Base-by-base conservation (phyloP, 2,113 vertebrate species). In the Pimephales promelas region DNA sequence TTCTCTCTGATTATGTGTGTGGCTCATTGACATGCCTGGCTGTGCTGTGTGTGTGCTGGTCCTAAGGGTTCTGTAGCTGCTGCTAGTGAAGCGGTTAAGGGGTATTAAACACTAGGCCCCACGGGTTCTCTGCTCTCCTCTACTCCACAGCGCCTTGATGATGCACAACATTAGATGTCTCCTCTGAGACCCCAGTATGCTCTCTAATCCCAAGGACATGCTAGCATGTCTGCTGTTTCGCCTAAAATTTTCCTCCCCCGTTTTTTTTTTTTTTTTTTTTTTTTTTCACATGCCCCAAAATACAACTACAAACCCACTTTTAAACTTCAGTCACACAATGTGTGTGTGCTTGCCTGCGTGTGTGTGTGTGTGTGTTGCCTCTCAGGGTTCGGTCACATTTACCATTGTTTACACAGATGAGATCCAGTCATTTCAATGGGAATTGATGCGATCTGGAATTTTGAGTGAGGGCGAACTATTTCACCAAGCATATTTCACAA, bases 71-170 rank as follows among this genome's bases (percentile, higher is more conserved):
- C 87, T 86, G 85, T 91, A 90, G 79, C 88, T 91, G 88, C 88
- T 91, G 88, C 90, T 91, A 90, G 90, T 88, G 92, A 88, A 91
- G 87, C 87, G 84, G 91, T 92, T 92, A 92, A 92, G 88, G 87
- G 89, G 91, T 94, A 92, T 94, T 92, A 94, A 92, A 91, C 90
- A 90, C 90, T 80, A 88, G 86, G 86, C 84, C 88, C 71, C 52
- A n/a, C 4, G 57, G 78, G 76, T 34, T 84, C 40, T 59, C 62
- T 62, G 78, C 79, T 82, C n/a, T 49, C 64, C 75, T 83, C 68
- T 82, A 83, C 68, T 84, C 68, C 78, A 83, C 79, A 86, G 83
- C 18, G 47, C 77, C 62, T 84, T 89, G 88, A 87, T 87, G 86
- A 86, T 89, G 84, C 86, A 86, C 83, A 87, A 87, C 84, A 87